These are phyloP conservation scores for Melanotaenia trifasciata DNA, from an alignment of 2,797 vertebrate species.

Conservation along the genomic window DNA sequence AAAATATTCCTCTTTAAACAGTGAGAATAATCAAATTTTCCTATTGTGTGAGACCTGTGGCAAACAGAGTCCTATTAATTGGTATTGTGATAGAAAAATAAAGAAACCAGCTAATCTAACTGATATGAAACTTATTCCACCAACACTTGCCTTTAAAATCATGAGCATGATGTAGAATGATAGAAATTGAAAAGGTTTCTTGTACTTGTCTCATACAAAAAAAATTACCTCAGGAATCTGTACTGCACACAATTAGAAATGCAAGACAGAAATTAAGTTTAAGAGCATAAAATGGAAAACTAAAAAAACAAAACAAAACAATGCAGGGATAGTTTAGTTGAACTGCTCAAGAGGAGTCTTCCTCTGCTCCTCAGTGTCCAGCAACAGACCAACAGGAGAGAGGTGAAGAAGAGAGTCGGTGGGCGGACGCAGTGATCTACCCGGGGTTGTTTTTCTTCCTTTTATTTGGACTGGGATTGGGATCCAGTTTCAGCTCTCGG, in stretches of 20 bases:
- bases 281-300: conserved; percentile 59
- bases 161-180: conserved; percentile 33
- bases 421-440: conserved; percentile 83
- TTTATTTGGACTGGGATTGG: conserved; percentile 95
- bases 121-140: conserved; percentile 57
- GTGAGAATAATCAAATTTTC: conserved; percentile 31
- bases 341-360: conserved; percentile 56
- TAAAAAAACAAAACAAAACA: conserved; percentile 11
- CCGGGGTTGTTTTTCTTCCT: conserved; percentile 97
- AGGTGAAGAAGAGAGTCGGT: conserved; percentile 72
- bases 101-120: conserved; percentile 41
- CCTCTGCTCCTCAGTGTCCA: conserved; percentile 70
- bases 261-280: conserved; percentile 78
- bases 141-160: conserved; percentile 51
- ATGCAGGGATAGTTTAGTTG: conserved; percentile 40
- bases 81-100: conserved; percentile 52
- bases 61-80: conserved; percentile 44
- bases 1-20: conserved; percentile 24
- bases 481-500: conserved; percentile 95
- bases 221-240: conserved; percentile 75
- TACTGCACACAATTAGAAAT: conserved; percentile 82
- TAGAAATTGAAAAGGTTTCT: conserved; percentile 44
- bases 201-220: conserved; percentile 63
- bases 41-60: conserved; percentile 55
- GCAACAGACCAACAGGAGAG: conserved; percentile 77